Evolutionary conservation across 2,888 invertebrate species (phyloP).

Genomic region (Drosophila phalerata): DNA sequence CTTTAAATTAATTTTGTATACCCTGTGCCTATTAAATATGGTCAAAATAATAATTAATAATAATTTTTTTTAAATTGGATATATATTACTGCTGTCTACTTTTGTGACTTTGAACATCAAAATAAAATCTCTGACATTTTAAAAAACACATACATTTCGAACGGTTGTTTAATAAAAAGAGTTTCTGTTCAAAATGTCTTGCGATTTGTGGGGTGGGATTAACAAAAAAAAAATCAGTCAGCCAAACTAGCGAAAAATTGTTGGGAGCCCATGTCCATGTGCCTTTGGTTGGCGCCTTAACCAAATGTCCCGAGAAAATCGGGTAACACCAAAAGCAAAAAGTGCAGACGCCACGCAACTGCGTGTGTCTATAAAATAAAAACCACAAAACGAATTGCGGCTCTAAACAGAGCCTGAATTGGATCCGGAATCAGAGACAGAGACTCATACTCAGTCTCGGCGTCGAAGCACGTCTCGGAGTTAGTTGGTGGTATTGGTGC

Average conservation of each 20-base stretch:
- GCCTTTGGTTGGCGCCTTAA: conserved; percentile 12
- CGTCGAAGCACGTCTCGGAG: conserved; percentile 19
- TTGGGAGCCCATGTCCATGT: conserved; percentile 20
- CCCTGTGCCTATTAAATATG: no score
- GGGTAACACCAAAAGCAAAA: conserved; percentile 40
- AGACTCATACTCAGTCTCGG: background rate
- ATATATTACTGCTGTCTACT: no score
- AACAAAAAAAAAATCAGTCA: conserved; percentile 18
- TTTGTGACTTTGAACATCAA: no score
- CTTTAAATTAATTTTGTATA: no score
- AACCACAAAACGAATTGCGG: conserved; percentile 48
- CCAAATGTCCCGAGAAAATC: conserved; percentile 10
- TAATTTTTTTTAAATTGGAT: no score
- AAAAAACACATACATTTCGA: no score
- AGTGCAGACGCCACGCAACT: conserved; percentile 69
- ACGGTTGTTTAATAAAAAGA: no score
- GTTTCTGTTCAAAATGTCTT: no score
- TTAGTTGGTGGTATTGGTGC: conserved; percentile 5
- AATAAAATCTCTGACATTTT: no score
- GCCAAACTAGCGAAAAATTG: conserved; percentile 54
- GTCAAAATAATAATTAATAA: no score
- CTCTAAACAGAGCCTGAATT: conserved; percentile 18
- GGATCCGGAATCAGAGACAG: background rate
- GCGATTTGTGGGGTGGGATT: background rate
- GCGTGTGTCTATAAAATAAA: conserved; percentile 51